Base-by-base conservation (phyloP, 2,888 invertebrate species). In the Omphaloscelis lunosa region DNA sequence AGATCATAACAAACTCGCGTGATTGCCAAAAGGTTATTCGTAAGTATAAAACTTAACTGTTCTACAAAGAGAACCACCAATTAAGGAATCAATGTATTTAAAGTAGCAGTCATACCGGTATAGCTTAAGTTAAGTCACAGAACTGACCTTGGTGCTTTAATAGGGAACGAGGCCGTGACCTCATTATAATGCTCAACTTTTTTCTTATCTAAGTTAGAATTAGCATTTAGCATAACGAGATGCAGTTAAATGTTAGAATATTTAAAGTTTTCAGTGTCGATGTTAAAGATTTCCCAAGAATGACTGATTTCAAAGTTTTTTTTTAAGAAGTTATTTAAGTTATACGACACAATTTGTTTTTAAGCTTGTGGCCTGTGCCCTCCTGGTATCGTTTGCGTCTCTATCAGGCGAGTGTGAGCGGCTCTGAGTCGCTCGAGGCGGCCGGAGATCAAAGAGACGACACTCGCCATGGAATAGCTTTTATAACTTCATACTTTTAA, bases 151-250 rank as follows among this genome's bases (percentile, higher is more conserved):
- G n/a, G 48, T 56, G 20, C 20, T 59, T 61, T 23, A 73, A 12
- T 39, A n/a, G 48, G 23, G n/a, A 48, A 59, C 27, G n/a, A 75
- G n/a, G n/a, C n/a, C 23, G 29, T 53, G 51, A 34, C 53, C 62
- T 51, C 39, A 45, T 62, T 75, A 75, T 20, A 53, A n/a, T 20
- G 20, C n/a, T 75, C 27, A 34, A 45, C 17, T 5, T 68, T 53
- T 62, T 53, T 76, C 34, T 34, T 48, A 45, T 53, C n/a, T 76
- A 11, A 74, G 9, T 72, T 34, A n/a, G 7, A 76, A 61, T 76
- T 34, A 75, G 11, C 62, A 53, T 72, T 71, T n/a, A 39, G 27
- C 6, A 0, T 29, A 61, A 75, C 59, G 12, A 29, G 29, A 51
- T 51, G 59, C 17, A 1, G 23, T 17, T 61, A 12, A 29, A 73